Base-by-base conservation (phyloP, 2,113 vertebrate genomes). In the Pygathrix nemaeus region DNA sequence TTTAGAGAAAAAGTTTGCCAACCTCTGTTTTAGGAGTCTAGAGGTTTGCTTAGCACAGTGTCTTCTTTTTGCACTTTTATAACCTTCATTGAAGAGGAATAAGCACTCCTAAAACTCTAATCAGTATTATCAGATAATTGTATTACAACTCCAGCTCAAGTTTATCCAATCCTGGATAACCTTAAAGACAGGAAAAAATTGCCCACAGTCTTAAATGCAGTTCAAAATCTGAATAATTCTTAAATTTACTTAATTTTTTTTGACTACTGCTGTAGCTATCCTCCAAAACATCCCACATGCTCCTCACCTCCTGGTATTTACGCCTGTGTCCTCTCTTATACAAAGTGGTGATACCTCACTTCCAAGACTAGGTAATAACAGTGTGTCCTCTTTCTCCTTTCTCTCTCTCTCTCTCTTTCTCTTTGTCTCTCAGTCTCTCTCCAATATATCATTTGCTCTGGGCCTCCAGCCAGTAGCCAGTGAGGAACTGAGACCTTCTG, bases 41-140 rank as follows among this genome's bases (percentile, higher is more conserved):
- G 61, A 64, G 27, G 27, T 27, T 93, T 93, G 9, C 32, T 93
- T 73, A 57, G 23, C 55, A 85, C 25, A 52, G 4, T 23, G 32
- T 66, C 45, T 79, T 88, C 30, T 72, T 73, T 89, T 64, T 82
- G 20, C 0, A 89, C n/a, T 12, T 86, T 43, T 50, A 14, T 20
- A 90, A 72, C n/a, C 35, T 86, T 93, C 30, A 82, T 0, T 59
- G 16, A 92, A 55, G 20, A 82, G 12, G 27, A 75, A 88, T 61
- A 72, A 93, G 18, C 45, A 88, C 40, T 94, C 70, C n/a, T 64
- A 89, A 93, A 92, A 73, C 55, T 79, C 73, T 10, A 93, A 30
- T 64, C 76, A 76, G 38, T 83, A 83, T 61, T 76, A 85, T 57
- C 50, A 80, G 48, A 73, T 52, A 88, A 93, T 78, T 75, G 84